These are phyloP conservation scores for Silurus aristotelis DNA, from an alignment of 2,797 vertebrate genomes.

Conservation along the genomic window DNA sequence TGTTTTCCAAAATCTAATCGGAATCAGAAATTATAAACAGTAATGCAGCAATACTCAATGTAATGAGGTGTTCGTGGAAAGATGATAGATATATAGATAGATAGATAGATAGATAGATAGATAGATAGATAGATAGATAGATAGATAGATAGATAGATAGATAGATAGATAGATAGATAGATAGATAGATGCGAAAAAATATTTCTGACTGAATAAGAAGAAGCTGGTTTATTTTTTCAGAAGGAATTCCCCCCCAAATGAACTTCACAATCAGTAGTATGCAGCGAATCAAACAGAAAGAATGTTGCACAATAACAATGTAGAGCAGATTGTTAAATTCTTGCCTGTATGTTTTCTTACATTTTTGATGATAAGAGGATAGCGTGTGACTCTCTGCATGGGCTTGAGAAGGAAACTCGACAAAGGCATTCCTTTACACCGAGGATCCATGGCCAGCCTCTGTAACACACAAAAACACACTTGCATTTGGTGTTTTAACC, in stretches of 20 bases:
- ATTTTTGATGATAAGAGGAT: conserved; percentile 98
- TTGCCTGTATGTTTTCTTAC: conserved; percentile 64
- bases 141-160: too few species aligned
- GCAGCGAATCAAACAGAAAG: too few species aligned
- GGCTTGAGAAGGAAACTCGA: conserved; percentile 98
- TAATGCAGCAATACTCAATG: neutral
- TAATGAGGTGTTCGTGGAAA: too few species aligned
- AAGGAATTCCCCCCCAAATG: too few species aligned
- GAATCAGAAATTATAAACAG: neutral
- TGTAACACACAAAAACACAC: conserved; percentile 63
- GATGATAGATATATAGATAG: too few species aligned
- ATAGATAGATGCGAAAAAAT: too few species aligned
- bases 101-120: too few species aligned
- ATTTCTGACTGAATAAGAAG: neutral
- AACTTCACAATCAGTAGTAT: neutral
- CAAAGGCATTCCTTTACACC: conserved; percentile 97
- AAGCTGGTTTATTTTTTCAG: neutral
- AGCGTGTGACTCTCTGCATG: conserved; percentile 97
- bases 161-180: too few species aligned
- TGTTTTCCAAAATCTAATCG: conserved; percentile 91
- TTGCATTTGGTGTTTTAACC: neutral
- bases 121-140: too few species aligned
- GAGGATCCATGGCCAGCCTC: conserved; percentile 95
- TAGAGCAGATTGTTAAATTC: neutral
- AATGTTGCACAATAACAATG: neutral